Conservation (phyloP, 2,797 vertebrate genomes). For the Columba guinea region DNA sequence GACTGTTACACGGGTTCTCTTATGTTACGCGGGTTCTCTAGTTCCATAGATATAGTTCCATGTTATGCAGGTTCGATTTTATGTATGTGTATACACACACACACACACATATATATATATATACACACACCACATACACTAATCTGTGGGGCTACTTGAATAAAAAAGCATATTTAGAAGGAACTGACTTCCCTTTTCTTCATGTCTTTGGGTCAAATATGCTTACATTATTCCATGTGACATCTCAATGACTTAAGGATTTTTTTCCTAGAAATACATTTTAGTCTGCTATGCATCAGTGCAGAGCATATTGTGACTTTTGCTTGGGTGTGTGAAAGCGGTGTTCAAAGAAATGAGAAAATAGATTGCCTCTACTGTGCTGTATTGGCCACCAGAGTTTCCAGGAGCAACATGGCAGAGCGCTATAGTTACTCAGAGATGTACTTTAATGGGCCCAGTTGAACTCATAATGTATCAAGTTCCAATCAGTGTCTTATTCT, state of each 20-base stretch:
- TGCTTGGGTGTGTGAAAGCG: neutral
- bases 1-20: neutral
- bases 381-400: neutral
- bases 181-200: neutral
- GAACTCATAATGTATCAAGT: neutral
- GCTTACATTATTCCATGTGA: neutral
- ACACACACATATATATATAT: no score
- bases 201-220: neutral
- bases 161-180: neutral
- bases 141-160: neutral
- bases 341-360: neutral
- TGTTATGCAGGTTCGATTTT: neutral
- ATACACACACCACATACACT: neutral
- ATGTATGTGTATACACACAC: neutral
- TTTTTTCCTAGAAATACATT: neutral
- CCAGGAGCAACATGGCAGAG: neutral
- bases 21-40: neutral
- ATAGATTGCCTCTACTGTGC: neutral
- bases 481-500: neutral
- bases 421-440: neutral
- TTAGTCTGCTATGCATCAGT: neutral
- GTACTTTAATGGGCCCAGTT: neutral
- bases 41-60: neutral
- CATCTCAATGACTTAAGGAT: neutral
- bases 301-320: neutral